phyloP scores from a whole-genome alignment of 2,113 vertebrate species.

The Psittacus erithacus region DNA sequence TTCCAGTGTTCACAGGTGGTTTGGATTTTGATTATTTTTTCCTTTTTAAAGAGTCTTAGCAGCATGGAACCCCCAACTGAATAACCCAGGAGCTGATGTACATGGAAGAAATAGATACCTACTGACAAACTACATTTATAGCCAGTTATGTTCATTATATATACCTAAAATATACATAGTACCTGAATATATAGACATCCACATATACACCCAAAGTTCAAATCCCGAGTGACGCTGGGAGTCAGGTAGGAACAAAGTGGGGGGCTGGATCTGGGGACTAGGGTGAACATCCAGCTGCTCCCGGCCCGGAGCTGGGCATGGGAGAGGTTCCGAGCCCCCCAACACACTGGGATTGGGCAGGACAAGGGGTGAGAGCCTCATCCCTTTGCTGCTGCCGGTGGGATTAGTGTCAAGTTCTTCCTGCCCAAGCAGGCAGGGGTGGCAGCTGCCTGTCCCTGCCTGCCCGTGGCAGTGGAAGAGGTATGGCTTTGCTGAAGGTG shows the following conservation, averaged over 20 bases:
- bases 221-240: neutral
- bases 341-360: fast-evolving
- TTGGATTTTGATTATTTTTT: neutral
- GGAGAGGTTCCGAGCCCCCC: neutral
- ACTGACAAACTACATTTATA: neutral
- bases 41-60: neutral
- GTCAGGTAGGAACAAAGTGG: neutral
- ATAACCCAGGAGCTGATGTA: neutral
- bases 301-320: neutral
- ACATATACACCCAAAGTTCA: neutral
- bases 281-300: neutral
- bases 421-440: neutral
- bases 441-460: neutral
- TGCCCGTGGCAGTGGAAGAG: neutral
- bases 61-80: neutral
- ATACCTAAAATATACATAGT: slow-evolving; percentile 27
- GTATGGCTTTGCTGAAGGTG: neutral
- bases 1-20: fast-evolving
- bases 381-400: neutral
- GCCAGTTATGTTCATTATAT: neutral
- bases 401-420: neutral
- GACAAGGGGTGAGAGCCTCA: neutral
- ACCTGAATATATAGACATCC: slow-evolving; percentile 13
- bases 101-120: neutral
- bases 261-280: neutral